A percentile compares a stretch with the other conserved stretches of the same genome.
Evolutionary conservation across 1,140 invertebrate species (phyloP).

Genomic region (Scaptomyza graminum): DNA sequence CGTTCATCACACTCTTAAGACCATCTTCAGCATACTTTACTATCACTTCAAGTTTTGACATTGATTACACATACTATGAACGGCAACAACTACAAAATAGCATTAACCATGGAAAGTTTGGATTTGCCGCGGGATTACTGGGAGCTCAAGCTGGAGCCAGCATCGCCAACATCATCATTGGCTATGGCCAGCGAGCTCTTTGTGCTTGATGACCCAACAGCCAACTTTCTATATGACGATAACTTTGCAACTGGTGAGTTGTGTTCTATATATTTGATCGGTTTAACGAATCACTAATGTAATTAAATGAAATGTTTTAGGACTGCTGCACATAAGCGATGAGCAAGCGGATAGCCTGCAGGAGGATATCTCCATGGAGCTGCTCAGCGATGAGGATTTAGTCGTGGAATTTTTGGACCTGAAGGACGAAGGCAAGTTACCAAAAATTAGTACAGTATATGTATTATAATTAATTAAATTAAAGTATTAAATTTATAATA

Average conservation of each 20-base stretch:
- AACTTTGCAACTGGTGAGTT: slow-evolving; percentile 80
- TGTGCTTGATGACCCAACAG: slow-evolving; percentile 58
- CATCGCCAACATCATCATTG: slow-evolving; percentile 59
- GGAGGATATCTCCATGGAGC: slow-evolving; percentile 38
- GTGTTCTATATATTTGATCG: not conserved
- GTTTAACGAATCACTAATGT: not conserved
- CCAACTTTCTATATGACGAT: slow-evolving; percentile 69
- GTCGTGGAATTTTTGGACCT: slow-evolving; percentile 71
- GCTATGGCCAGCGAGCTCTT: slow-evolving; percentile 68
- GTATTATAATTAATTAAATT: too few relatives aligned
- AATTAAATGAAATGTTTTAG: slow-evolving; percentile 12
- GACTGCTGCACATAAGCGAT: slow-evolving; percentile 44
- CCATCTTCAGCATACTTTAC: slow-evolving; percentile 52
- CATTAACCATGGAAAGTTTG: slow-evolving; percentile 75
- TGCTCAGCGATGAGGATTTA: slow-evolving; percentile 66
- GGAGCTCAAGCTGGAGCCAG: slow-evolving; percentile 77
- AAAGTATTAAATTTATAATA: too few relatives aligned
- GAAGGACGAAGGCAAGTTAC: slow-evolving; percentile 67
- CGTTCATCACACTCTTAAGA: slow-evolving; percentile 60
- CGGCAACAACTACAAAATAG: slow-evolving; percentile 27
- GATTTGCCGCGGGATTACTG: slow-evolving; percentile 75
- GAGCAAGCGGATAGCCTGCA: slow-evolving; percentile 34
- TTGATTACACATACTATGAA: slow-evolving; percentile 47
- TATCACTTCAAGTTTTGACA: slow-evolving; percentile 45
- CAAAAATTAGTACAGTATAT: not conserved